Conservation (phyloP, 2,888 invertebrate species). For the Ichneumon xanthorius region DNA sequence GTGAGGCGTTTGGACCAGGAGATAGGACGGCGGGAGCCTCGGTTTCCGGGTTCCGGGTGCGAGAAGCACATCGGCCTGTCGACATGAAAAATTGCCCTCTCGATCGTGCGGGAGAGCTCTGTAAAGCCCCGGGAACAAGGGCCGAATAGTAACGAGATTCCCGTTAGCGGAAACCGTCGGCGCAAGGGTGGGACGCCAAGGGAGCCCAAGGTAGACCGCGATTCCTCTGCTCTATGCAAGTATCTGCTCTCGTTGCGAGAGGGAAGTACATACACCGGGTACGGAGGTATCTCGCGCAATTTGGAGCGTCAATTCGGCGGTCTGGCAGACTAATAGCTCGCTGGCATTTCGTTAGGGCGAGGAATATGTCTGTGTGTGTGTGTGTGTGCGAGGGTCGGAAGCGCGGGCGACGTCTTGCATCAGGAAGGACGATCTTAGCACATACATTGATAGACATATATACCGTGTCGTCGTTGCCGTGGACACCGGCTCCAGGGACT, state of each 20-base stretch:
- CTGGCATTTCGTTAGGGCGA: slow-evolving; percentile 37
- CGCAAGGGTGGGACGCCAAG: background rate
- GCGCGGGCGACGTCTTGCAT: background rate
- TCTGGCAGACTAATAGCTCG: slow-evolving; percentile 58
- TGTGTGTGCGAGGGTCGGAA: background rate
- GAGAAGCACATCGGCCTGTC: slow-evolving; percentile 50
- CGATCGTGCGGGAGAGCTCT: slow-evolving; percentile 62
- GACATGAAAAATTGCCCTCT: slow-evolving; percentile 66
- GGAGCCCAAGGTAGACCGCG: background rate
- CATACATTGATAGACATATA: background rate
- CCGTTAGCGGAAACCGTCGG: slow-evolving; percentile 10
- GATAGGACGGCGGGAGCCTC: slow-evolving; percentile 17
- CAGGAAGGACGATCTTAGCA: background rate
- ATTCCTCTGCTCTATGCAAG: slow-evolving; percentile 2
- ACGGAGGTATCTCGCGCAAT: slow-evolving; percentile 56
- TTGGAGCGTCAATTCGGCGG: slow-evolving; percentile 60
- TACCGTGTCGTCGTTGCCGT: slow-evolving; percentile 15
- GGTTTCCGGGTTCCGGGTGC: slow-evolving; percentile 11
- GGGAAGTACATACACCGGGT: background rate
- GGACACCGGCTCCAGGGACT: slow-evolving; percentile 45
- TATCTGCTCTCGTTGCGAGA: slow-evolving; percentile 7
- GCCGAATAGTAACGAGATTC: slow-evolving; percentile 64
- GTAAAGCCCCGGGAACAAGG: slow-evolving; percentile 63
- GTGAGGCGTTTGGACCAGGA: slow-evolving; percentile 22
- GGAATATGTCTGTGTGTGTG: background rate